A percentile compares a stretch with the other conserved stretches of the same genome.
These are phyloP conservation scores for Corythornis cristatus DNA, from an alignment of 2,113 vertebrate species.

Conservation along the genomic window DNA sequence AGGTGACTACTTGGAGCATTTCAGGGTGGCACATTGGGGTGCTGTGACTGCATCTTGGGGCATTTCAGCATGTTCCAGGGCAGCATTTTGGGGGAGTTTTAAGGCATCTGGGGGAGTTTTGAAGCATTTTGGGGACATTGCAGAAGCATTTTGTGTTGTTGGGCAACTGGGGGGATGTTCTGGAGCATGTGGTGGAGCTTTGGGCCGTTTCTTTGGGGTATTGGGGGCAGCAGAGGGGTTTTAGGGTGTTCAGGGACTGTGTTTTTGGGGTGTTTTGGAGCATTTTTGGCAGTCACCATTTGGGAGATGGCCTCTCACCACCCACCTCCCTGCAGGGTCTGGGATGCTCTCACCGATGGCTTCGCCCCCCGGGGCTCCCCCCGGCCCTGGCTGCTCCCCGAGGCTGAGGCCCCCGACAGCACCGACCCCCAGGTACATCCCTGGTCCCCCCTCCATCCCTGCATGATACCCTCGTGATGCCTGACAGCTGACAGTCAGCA, in stretches of 20 bases:
- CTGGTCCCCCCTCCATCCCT: not conserved
- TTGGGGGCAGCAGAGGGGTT: not conserved
- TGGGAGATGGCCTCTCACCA: not conserved
- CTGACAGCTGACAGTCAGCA: not conserved
- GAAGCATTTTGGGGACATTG: not conserved
- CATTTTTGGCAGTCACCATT: rapidly evolving
- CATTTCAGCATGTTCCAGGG: not conserved
- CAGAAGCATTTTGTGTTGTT: not conserved
- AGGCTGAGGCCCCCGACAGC: not conserved
- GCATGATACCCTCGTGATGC: rapidly evolving
- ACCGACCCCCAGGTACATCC: constrained; percentile 3
- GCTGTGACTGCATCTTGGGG: not conserved
- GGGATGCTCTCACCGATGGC: constrained; percentile 62
- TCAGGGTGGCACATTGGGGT: not conserved
- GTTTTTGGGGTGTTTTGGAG: not conserved
- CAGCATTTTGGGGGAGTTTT: not conserved
- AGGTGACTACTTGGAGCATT: not conserved
- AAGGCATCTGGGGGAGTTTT: too few relatives aligned
- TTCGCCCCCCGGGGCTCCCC: constrained; percentile 46
- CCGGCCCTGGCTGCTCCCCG: constrained; percentile 18
- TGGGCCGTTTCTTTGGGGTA: not conserved
- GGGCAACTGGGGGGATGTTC: not conserved
- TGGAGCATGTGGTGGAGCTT: rapidly evolving
- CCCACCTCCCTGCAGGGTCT: constrained; percentile 38
- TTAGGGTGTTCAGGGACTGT: not conserved